Evolutionary conservation across 2,888 invertebrate genomes (phyloP).

Genomic region (Plebejus anna): DNA sequence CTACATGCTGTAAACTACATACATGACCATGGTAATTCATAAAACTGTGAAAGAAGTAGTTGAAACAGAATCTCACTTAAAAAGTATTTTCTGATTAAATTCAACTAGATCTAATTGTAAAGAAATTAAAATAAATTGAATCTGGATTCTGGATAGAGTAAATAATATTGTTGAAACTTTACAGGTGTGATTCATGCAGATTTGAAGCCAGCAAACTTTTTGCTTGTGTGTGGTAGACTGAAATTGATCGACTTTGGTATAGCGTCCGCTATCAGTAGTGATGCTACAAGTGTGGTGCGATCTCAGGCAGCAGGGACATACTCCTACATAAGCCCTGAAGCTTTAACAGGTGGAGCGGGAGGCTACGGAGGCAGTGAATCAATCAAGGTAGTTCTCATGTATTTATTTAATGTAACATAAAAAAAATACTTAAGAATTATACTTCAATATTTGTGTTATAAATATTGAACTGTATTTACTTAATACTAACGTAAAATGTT

Average conservation of each 20-base stretch:
- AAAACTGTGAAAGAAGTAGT: background rate
- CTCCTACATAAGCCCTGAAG: conserved; percentile 98
- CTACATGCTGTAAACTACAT: conserved; percentile 93
- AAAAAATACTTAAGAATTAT: too few relatives aligned
- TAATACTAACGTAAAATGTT: background rate
- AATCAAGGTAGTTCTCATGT: conserved; percentile 38
- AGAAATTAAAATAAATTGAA: background rate
- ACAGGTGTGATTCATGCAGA: conserved; percentile 97
- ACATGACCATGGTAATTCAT: conserved; percentile 87
- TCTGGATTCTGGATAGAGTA: background rate
- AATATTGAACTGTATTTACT: background rate
- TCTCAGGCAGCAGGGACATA: conserved; percentile 92
- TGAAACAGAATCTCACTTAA: background rate
- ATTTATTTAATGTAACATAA: too few relatives aligned
- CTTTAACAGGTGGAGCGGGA: conserved; percentile 83
- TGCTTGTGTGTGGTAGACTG: conserved; percentile 89
- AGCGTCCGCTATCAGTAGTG: conserved; percentile 90
- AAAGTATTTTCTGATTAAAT: background rate
- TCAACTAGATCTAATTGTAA: background rate
- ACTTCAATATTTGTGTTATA: background rate
- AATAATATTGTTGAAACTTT: background rate
- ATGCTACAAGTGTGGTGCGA: conserved; percentile 93
- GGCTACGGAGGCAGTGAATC: conserved; percentile 51
- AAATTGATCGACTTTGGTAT: conserved; percentile 99
- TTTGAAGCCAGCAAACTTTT: conserved; percentile 97